phyloP scores from a whole-genome alignment of 2,888 invertebrate genomes.

The Sisyra nigra region DNA sequence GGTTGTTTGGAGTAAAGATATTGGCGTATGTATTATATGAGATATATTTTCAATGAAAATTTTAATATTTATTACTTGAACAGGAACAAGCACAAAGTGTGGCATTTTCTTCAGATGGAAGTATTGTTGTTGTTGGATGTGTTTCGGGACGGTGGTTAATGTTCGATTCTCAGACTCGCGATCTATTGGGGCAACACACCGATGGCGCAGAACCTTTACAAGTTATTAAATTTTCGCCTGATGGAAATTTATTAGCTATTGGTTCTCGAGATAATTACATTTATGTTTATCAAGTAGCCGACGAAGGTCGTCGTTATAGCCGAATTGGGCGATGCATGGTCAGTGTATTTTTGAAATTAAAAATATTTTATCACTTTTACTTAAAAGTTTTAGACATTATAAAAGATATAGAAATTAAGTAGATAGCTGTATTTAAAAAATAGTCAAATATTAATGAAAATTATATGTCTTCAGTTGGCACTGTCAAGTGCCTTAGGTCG shows the following conservation, averaged over 20 bases:
- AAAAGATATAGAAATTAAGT: too few relatives aligned
- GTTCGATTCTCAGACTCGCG: constrained; percentile 62
- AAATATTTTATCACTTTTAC: constrained; percentile 7
- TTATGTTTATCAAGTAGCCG: constrained; percentile 74
- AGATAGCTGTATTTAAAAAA: too few relatives aligned
- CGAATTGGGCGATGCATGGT: constrained; percentile 75
- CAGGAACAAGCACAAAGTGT: constrained; percentile 75
- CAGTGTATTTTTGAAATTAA: too few relatives aligned
- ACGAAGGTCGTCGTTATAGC: constrained; percentile 57
- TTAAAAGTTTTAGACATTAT: too few relatives aligned
- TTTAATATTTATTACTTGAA: neutral
- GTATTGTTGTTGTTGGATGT: constrained; percentile 61
- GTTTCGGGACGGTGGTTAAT: constrained; percentile 69
- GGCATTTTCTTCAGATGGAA: constrained; percentile 65
- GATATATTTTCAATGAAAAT: constrained; percentile 28
- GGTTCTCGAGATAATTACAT: constrained; percentile 83
- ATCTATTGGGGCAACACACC: constrained; percentile 46
- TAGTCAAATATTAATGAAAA: too few relatives aligned
- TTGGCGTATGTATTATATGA: constrained; percentile 36
- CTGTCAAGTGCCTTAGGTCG: too few relatives aligned
- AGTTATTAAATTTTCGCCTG: constrained; percentile 62
- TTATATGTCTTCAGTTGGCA: too few relatives aligned
- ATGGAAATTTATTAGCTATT: constrained; percentile 64
- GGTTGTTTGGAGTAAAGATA: constrained; percentile 82
- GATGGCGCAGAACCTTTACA: constrained; percentile 56